Evolutionary conservation across 1,140 invertebrate genomes (phyloP).

Genomic region (Polypedilum pembai): DNA sequence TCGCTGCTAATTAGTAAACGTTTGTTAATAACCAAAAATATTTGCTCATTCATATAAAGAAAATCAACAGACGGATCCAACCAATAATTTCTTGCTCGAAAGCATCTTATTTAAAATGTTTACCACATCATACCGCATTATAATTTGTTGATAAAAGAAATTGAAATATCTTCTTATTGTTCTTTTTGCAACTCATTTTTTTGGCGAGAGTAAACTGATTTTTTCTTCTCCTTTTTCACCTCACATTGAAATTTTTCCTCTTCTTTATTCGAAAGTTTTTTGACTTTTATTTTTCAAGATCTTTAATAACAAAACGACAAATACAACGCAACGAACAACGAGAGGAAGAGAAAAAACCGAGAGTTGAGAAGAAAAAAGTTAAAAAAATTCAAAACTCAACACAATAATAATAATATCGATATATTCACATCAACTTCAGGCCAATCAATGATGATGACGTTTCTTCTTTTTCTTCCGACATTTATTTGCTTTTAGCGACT

Average conservation of each 20-base stretch:
- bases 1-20: no score
- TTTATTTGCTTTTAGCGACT: constrained; percentile 12
- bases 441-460: neutral
- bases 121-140: no score
- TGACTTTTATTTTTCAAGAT: neutral
- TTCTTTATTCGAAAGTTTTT: constrained; percentile 13
- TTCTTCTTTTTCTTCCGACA: neutral
- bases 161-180: neutral
- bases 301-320: neutral
- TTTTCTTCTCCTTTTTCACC: neutral
- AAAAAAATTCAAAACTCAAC: neutral
- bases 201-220: neutral
- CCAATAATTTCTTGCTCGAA: no score
- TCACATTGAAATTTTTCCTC: neutral
- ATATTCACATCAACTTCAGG: neutral
- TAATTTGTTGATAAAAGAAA: constrained; percentile 3
- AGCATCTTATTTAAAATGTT: no score
- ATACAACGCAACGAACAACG: neutral
- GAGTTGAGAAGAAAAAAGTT: neutral
- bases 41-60: no score
- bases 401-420: constrained; percentile 2
- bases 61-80: no score
- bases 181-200: no score
- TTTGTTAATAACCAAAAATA: no score
- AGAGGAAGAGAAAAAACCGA: neutral